Evolutionary conservation across 2,888 invertebrate genomes (phyloP).

Genomic region (Euphydryas editha): DNA sequence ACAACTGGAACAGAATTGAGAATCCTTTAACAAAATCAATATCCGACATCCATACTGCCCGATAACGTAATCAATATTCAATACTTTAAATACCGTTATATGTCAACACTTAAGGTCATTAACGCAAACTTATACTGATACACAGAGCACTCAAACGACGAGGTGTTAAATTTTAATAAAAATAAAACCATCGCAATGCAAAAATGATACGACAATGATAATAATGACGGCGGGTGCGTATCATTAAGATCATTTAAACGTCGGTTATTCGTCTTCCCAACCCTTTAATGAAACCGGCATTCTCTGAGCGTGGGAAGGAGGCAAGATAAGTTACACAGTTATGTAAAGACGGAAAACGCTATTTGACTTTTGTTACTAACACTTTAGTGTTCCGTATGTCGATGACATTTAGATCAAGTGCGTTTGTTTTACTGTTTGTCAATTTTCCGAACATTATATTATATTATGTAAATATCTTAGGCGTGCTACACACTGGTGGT

Average conservation of each 20-base stretch:
- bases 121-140: not conserved
- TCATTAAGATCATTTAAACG: slow-evolving; percentile 56
- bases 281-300: slow-evolving; percentile 54
- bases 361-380: slow-evolving; percentile 64
- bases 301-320: slow-evolving; percentile 68
- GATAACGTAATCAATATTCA: not conserved
- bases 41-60: not conserved
- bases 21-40: not conserved
- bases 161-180: slow-evolving; percentile 36
- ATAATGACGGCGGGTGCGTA: slow-evolving; percentile 47
- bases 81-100: slow-evolving; percentile 8
- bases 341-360: slow-evolving; percentile 73
- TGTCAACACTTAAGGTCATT: slow-evolving; percentile 9
- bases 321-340: slow-evolving; percentile 65
- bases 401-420: not conserved
- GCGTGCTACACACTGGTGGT: no score
- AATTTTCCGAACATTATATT: no score
- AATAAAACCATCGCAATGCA: slow-evolving; percentile 43
- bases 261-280: slow-evolving; percentile 45
- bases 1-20: not conserved
- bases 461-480: no score
- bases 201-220: slow-evolving; percentile 49
- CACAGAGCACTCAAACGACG: not conserved
- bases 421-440: not conserved
- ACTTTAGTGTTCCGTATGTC: slow-evolving; percentile 38